Evolutionary conservation across 2,113 vertebrate species (phyloP).

Genomic region (Gobius niger): DNA sequence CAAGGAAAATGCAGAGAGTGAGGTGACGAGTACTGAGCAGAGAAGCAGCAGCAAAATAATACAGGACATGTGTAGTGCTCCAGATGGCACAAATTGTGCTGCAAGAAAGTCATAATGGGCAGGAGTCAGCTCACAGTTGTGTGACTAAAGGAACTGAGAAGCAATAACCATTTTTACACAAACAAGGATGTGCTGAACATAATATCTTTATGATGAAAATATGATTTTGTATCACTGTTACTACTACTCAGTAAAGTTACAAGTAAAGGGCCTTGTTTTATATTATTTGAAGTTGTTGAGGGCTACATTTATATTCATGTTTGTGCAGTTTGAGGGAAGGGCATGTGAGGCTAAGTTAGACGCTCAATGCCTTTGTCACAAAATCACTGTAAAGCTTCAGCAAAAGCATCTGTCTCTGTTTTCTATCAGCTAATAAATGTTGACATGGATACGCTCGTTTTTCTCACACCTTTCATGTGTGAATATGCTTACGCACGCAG

Average conservation of each 20-base stretch:
- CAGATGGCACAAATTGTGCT: conserved; percentile 16
- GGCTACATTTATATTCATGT: neutral
- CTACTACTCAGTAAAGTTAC: no score
- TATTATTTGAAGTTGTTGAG: neutral
- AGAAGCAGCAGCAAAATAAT: conserved; percentile 10
- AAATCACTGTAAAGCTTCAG: conserved; percentile 6
- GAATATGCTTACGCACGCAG: conserved; percentile 34
- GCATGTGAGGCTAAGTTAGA: neutral
- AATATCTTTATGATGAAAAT: neutral
- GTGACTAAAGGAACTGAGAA: conserved; percentile 18
- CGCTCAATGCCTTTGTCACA: neutral
- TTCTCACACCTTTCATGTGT: conserved; percentile 51
- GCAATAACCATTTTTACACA: neutral
- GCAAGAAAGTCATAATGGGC: conserved; percentile 8
- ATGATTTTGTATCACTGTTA: neutral
- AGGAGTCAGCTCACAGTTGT: conserved; percentile 38
- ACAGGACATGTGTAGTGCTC: neutral
- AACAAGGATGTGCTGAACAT: neutral
- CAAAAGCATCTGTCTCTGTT: conserved; percentile 47
- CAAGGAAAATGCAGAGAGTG: conserved; percentile 2
- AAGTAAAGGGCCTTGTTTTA: neutral
- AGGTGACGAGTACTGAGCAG: neutral
- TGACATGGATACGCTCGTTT: conserved; percentile 46
- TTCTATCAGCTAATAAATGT: conserved; percentile 56
- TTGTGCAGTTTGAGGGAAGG: neutral